A percentile compares a stretch with the other conserved stretches of the same genome.
Conservation (phyloP, 2,113 vertebrate genomes). For the Dicrurus megarhynchus region DNA sequence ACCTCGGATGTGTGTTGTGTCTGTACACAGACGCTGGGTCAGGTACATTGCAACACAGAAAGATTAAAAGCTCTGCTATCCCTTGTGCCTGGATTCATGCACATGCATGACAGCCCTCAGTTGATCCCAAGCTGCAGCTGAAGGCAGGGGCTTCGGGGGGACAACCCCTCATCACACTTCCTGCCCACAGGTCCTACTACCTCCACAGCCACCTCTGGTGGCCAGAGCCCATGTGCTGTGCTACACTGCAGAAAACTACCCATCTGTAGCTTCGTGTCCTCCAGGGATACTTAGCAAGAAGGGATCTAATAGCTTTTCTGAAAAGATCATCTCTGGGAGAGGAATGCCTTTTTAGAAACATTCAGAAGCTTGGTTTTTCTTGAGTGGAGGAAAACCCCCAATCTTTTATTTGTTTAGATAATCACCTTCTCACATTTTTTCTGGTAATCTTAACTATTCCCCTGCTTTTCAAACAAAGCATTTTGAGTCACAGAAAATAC, state of each 20-base stretch:
- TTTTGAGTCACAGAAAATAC: background rate
- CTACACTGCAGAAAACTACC: background rate
- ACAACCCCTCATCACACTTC: background rate
- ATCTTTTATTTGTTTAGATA: background rate
- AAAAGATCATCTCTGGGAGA: background rate
- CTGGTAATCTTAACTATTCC: background rate
- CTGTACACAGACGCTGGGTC: rapidly evolving
- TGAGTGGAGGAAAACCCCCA: rapidly evolving
- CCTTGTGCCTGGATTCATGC: background rate
- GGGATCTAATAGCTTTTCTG: background rate
- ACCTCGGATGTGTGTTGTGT: rapidly evolving
- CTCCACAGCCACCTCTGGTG: background rate
- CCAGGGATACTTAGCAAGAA: background rate
- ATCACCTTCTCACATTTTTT: background rate
- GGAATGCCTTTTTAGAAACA: background rate
- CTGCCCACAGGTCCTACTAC: background rate
- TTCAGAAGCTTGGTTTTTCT: background rate
- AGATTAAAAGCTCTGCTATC: background rate
- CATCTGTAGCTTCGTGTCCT: background rate
- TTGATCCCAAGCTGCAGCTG: background rate
- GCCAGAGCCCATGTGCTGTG: background rate
- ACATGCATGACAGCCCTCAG: background rate
- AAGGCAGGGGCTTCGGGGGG: background rate
- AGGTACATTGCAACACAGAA: background rate
- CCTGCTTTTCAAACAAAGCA: background rate